phyloP scores from a whole-genome alignment of 2,797 vertebrate genomes.

The Gymnothorax javanicus region DNA sequence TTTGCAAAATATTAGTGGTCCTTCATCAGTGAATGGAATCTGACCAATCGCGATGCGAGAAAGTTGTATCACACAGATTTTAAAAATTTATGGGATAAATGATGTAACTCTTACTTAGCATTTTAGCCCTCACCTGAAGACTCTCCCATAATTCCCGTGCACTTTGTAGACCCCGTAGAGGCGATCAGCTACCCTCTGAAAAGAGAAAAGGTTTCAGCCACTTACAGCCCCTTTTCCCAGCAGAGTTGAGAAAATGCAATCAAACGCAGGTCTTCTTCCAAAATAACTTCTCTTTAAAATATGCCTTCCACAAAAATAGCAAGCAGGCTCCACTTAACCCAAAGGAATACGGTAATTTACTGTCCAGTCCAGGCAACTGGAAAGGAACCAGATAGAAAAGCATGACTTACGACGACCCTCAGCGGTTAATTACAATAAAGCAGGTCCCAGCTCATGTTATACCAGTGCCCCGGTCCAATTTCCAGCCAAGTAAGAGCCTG shows the following conservation, averaged over 20 bases:
- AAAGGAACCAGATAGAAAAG: background rate
- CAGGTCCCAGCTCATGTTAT: background rate
- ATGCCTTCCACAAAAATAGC: background rate
- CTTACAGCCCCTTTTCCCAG: background rate
- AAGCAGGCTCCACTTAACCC: background rate
- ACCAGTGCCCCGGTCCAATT: background rate
- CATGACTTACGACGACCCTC: background rate
- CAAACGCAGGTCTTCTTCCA: background rate
- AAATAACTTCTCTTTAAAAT: background rate
- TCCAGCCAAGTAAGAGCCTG: background rate
- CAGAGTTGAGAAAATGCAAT: background rate
- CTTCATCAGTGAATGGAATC: too few relatives aligned
- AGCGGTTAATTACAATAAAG: slow-evolving; percentile 4
- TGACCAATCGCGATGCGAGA: too few relatives aligned
- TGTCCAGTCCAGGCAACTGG: background rate
- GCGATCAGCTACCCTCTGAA: slow-evolving; percentile 91
- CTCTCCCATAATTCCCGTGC: slow-evolving; percentile 94
- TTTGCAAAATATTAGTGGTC: too few relatives aligned
- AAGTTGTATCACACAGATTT: too few relatives aligned
- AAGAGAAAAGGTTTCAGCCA: slow-evolving; percentile 34
- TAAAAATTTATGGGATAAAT: background rate
- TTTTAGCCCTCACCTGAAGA: slow-evolving; percentile 86
- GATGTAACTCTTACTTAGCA: background rate
- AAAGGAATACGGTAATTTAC: background rate
- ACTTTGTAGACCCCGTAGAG: slow-evolving; percentile 97